A percentile compares a stretch with the other conserved stretches of the same genome.
These are phyloP conservation scores for Threskiornis aethiopicus DNA, from an alignment of 2,797 vertebrate species.

Conservation along the genomic window DNA sequence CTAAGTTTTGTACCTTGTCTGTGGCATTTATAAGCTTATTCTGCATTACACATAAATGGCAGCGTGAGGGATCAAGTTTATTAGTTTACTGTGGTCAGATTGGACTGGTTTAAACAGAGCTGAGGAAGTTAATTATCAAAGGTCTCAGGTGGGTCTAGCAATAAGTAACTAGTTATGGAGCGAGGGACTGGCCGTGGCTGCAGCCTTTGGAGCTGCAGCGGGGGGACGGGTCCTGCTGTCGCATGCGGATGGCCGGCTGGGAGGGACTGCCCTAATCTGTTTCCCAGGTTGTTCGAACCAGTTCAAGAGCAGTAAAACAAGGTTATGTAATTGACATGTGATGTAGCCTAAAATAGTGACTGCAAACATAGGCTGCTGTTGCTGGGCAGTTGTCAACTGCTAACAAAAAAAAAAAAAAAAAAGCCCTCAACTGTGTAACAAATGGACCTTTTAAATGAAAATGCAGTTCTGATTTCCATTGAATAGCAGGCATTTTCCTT, in stretches of 20 bases:
- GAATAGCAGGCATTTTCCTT: background rate
- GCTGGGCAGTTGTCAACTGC: constrained; percentile 92
- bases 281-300: constrained; percentile 96
- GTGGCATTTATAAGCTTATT: constrained; percentile 35
- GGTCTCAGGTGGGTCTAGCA: constrained; percentile 67
- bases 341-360: constrained; percentile 98
- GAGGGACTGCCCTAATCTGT: constrained; percentile 79
- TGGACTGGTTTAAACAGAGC: constrained; percentile 73
- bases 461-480: background rate
- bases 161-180: constrained; percentile 74
- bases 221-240: background rate
- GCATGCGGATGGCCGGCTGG: constrained; percentile 43
- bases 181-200: background rate
- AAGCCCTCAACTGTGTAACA: constrained; percentile 34
- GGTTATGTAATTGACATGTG: constrained; percentile 99
- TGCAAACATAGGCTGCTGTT: constrained; percentile 94
- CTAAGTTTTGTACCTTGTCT: background rate
- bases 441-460: constrained; percentile 65
- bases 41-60: constrained; percentile 3
- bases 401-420: constrained; percentile 63
- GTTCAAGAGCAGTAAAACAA: constrained; percentile 99
- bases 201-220: background rate
- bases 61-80: constrained; percentile 38
- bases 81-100: constrained; percentile 47
- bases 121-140: constrained; percentile 73